Base-by-base conservation (phyloP, 2,113 vertebrate genomes). In the Junco hyemalis region DNA sequence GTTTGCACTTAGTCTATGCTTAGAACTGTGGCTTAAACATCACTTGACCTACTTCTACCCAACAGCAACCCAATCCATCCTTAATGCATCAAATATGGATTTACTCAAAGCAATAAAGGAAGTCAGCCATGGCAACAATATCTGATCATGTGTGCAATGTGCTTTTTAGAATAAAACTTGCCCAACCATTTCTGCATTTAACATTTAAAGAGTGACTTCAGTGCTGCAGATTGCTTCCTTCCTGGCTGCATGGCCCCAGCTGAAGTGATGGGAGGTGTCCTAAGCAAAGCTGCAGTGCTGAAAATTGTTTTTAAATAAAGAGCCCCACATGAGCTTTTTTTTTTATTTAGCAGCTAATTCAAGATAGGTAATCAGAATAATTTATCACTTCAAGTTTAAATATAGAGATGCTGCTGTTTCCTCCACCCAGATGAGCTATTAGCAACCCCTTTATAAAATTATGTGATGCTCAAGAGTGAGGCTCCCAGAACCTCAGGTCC, bases 61-160 rank as follows among this genome's bases (percentile, higher is more conserved):
- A 63, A 42, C 31, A 86, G 90, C 72, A 93, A 92, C 69, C 29
- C 57, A 90, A 42, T 71, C 90, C 57, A 76, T 66, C 65, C 72
- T 88, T 96, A 92, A 93, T 95, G 92, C 57, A 93, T 90, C 93
- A 72, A 93, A 65, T 92, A 88, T 94, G 82, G 90, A 95, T 96
- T 92, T 88, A 81, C 86, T 96, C 76, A 84, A 81, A 94, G 94
- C 76, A 68, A 86, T 96, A 94, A 90, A 93, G 86, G 88, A 94
- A 96, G 90, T 74, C 72, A 92, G 40, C 80, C 86, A 83, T 90
- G 80, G 90, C 82, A 93, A 86, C 93, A 86, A 8, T 88, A 92
- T 93, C 92, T 96, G 92, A 92, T 94, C 57, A 33, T 88, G 61
- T 86, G 80, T 88, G 72, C 84, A 65, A 2, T 57, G 51, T 12